phyloP scores from a whole-genome alignment of 1,140 invertebrate genomes.

The Penaeus indicus region DNA sequence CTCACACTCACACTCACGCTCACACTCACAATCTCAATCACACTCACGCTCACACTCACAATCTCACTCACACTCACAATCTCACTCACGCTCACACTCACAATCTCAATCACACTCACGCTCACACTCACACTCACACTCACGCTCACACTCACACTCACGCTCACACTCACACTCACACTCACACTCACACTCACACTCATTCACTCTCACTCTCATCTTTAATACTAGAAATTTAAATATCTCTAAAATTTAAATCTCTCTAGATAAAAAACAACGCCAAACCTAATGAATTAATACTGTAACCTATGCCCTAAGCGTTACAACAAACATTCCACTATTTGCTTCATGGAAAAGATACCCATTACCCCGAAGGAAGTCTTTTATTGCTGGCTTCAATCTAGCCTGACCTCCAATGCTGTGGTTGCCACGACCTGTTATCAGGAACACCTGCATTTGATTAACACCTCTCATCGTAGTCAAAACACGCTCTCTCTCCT shows the following conservation, averaged over 20 bases:
- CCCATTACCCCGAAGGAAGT: slow-evolving; percentile 39
- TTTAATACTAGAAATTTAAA: not conserved
- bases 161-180: no score
- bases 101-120: no score
- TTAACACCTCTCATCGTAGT: slow-evolving; percentile 18
- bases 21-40: no score
- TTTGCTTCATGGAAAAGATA: slow-evolving; percentile 49
- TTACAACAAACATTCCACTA: slow-evolving; percentile 50
- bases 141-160: no score
- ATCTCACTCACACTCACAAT: no score
- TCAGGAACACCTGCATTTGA: slow-evolving; percentile 49
- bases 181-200: no score
- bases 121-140: no score
- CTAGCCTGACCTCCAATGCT: slow-evolving; percentile 48
- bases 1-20: no score
- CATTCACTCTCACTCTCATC: no score
- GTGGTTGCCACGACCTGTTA: slow-evolving; percentile 54
- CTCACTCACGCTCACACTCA: no score
- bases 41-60: no score
- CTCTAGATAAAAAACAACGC: no score
- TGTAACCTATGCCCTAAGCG: slow-evolving; percentile 3
- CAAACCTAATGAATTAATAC: not conserved
- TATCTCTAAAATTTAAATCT: slow-evolving; percentile 7
- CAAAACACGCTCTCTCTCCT: slow-evolving; percentile 38
- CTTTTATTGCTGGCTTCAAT: slow-evolving; percentile 53